Conservation (phyloP, 2,888 invertebrate species). For the Yponomeuta plumbellus region DNA sequence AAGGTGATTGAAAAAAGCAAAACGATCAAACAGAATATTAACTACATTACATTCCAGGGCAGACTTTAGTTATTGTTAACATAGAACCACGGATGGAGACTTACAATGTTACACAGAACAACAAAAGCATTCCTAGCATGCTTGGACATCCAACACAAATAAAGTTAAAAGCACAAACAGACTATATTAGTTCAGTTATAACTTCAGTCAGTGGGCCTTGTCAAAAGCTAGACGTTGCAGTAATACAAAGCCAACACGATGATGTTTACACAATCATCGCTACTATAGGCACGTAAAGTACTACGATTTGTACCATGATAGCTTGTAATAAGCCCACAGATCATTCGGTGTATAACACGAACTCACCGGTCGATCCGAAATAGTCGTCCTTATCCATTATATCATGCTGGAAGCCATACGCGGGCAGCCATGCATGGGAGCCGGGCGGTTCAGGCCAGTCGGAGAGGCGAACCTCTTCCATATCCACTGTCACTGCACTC, state of each 20-base stretch:
- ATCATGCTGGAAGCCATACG: slow-evolving; percentile 85
- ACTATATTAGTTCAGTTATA: slow-evolving; percentile 6
- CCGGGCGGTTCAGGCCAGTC: slow-evolving; percentile 82
- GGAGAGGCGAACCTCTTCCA: slow-evolving; percentile 81
- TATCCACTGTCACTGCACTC: slow-evolving; percentile 70
- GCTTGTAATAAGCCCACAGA: too few species aligned
- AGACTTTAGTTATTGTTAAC: slow-evolving; percentile 7
- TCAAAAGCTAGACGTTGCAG: too few species aligned
- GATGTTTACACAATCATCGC: too few species aligned
- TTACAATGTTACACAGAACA: slow-evolving; percentile 10
- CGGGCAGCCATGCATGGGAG: slow-evolving; percentile 86
- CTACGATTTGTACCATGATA: too few species aligned
- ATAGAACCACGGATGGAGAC: not conserved
- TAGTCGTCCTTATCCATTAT: slow-evolving; percentile 80
- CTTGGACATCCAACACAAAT: slow-evolving; percentile 11
- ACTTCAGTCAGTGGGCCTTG: not conserved
- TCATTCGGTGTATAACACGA: slow-evolving; percentile 24
- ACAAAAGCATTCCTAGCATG: slow-evolving; percentile 15
- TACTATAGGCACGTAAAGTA: too few species aligned
- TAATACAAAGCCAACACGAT: too few species aligned
- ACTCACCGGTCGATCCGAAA: slow-evolving; percentile 79
- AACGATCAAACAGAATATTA: not conserved
- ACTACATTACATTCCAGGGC: not conserved
- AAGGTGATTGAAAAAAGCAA: not conserved
- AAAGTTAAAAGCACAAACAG: slow-evolving; percentile 5